These are phyloP conservation scores for Sebastes steindachneri DNA, from an alignment of 2,797 vertebrate genomes.

Conservation along the genomic window DNA sequence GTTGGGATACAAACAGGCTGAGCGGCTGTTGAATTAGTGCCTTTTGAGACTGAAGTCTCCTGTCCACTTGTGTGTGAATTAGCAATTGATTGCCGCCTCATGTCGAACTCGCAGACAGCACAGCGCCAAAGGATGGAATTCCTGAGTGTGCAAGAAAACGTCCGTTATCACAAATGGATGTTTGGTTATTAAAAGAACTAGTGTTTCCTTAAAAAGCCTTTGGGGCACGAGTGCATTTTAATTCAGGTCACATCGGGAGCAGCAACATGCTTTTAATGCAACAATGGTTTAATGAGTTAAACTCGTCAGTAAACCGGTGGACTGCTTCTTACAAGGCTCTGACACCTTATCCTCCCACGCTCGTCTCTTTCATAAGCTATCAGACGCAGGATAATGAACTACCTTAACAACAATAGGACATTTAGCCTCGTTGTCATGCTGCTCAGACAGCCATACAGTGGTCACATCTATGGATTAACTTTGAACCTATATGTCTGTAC, in stretches of 20 bases:
- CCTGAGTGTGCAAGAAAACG: constrained; percentile 46
- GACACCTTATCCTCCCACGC: constrained; percentile 62
- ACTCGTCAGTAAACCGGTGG: constrained; percentile 45
- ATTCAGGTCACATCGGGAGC: constrained; percentile 49
- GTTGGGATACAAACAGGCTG: constrained; percentile 79
- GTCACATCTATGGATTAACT: neutral
- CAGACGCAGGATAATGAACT: constrained; percentile 56
- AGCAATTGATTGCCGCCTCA: constrained; percentile 77
- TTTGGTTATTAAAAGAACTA: constrained; percentile 51
- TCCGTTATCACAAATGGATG: constrained; percentile 45
- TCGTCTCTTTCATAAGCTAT: constrained; percentile 58
- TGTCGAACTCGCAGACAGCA: constrained; percentile 66
- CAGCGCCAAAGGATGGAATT: constrained; percentile 64
- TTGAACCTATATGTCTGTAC: neutral
- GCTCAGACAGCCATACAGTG: constrained; percentile 6
- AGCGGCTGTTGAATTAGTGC: constrained; percentile 82
- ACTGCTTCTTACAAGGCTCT: constrained; percentile 42
- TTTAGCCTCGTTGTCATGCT: constrained; percentile 29
- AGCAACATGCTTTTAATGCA: constrained; percentile 55
- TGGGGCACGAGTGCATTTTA: constrained; percentile 28
- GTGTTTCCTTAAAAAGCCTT: constrained; percentile 28
- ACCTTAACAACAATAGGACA: constrained; percentile 30
- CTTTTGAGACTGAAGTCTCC: constrained; percentile 77
- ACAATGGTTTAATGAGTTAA: constrained; percentile 59
- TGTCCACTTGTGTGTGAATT: constrained; percentile 80